Evolutionary conservation across 2,797 vertebrate species (phyloP).

Genomic region (Phataginus tricuspis): DNA sequence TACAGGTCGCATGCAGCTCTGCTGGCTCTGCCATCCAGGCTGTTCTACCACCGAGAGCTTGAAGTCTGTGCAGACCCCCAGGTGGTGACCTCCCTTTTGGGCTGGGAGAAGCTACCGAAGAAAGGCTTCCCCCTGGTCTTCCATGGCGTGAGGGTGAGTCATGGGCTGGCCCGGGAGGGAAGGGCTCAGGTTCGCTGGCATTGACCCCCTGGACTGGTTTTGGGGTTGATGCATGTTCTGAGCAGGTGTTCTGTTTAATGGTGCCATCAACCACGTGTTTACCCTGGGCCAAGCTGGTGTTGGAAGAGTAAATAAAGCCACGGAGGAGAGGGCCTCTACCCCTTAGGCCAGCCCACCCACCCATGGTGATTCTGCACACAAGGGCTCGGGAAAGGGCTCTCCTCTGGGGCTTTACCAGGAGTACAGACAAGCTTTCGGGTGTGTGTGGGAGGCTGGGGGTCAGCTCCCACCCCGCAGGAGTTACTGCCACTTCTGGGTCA

Average conservation of each 20-base stretch:
- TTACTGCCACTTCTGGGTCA: fast-evolving
- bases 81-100: constrained; percentile 89
- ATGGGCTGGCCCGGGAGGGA: fast-evolving
- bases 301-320: no score
- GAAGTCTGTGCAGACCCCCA: constrained; percentile 88
- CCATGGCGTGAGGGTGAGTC: constrained; percentile 94
- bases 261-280: no score
- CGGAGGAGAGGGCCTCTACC: no score
- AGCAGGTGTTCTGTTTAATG: no score
- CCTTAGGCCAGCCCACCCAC: no score
- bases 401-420: no score
- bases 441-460: background rate
- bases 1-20: constrained; percentile 94
- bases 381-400: no score
- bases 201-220: background rate
- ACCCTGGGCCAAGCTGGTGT: background rate
- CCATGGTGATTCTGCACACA: no score
- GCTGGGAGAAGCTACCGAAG: constrained; percentile 92
- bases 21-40: constrained; percentile 92
- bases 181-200: no score
- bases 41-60: constrained; percentile 95
- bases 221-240: fast-evolving
- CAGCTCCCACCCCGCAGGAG: background rate
- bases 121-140: constrained; percentile 95
- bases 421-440: background rate